A percentile compares a stretch with the other conserved stretches of the same genome.
Conservation (phyloP, 2,888 invertebrate species). For the Onthophagus sagittarius region DNA sequence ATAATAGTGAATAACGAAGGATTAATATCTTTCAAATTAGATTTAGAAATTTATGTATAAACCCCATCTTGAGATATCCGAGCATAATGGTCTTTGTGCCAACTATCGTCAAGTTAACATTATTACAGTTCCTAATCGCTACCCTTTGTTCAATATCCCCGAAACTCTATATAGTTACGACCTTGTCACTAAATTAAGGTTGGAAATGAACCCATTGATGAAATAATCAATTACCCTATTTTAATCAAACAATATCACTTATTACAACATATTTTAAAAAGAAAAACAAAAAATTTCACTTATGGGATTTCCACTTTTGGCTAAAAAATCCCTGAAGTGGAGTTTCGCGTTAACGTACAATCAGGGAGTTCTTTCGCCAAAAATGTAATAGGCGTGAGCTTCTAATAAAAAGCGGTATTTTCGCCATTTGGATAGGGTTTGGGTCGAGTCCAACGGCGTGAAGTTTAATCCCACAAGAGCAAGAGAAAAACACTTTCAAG, state of each 20-base stretch:
- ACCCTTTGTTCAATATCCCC: too few species aligned
- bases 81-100: too few species aligned
- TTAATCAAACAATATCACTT: neutral
- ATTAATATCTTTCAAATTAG: too few species aligned
- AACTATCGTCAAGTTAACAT: too few species aligned
- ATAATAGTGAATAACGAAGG: too few species aligned
- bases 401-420: neutral
- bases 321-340: neutral
- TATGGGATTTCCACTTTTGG: neutral
- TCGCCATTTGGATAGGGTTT: neutral
- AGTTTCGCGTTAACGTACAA: too few species aligned
- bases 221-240: neutral
- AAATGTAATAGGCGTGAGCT: neutral
- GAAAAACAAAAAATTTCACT: neutral
- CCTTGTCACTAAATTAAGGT: too few species aligned
- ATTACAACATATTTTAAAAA: neutral
- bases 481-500: neutral
- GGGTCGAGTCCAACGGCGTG: neutral
- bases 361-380: neutral
- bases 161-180: too few species aligned
- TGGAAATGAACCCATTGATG: too few species aligned
- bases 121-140: too few species aligned
- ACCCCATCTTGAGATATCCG: too few species aligned
- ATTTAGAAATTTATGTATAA: too few species aligned
- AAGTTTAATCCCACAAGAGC: neutral